These are phyloP conservation scores for Cylas formicarius DNA, from an alignment of 1,140 invertebrate genomes.

Conservation along the genomic window DNA sequence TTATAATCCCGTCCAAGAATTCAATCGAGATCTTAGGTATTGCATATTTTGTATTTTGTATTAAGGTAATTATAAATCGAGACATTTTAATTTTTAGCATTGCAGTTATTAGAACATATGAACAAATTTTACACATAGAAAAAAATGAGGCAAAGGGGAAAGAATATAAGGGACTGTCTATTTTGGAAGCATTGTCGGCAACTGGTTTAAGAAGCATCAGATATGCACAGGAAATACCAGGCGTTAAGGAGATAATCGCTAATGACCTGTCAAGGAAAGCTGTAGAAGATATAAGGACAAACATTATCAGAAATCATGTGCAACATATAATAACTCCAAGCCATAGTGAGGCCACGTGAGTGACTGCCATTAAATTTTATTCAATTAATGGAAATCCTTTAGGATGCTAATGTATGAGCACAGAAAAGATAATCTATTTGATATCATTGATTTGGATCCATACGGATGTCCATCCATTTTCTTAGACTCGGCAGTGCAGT, in stretches of 20 bases:
- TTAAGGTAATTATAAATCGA: not conserved
- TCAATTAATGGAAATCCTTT: constrained; percentile 29
- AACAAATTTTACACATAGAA: constrained; percentile 40
- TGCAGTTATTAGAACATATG: constrained; percentile 53
- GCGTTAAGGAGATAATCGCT: constrained; percentile 75
- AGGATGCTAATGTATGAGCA: constrained; percentile 81
- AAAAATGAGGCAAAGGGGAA: constrained; percentile 16
- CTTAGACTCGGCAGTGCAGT: constrained; percentile 85
- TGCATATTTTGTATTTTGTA: not conserved
- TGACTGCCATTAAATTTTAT: constrained; percentile 15
- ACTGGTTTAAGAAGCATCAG: constrained; percentile 91
- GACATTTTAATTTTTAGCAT: constrained; percentile 43
- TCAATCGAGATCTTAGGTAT: constrained; percentile 90
- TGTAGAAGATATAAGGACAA: constrained; percentile 77
- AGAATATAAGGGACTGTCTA: constrained; percentile 52
- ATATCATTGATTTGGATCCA: constrained; percentile 93
- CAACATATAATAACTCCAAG: constrained; percentile 63
- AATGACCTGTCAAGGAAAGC: constrained; percentile 91
- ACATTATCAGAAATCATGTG: constrained; percentile 74
- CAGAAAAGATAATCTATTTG: constrained; percentile 63
- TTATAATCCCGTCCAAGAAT: constrained; percentile 97
- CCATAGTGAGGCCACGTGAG: constrained; percentile 75
- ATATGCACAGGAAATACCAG: constrained; percentile 89
- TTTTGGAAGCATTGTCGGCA: constrained; percentile 93
- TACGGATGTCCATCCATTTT: constrained; percentile 94